phyloP scores from a whole-genome alignment of 2,888 invertebrate species.

The Eristalis tenax region DNA sequence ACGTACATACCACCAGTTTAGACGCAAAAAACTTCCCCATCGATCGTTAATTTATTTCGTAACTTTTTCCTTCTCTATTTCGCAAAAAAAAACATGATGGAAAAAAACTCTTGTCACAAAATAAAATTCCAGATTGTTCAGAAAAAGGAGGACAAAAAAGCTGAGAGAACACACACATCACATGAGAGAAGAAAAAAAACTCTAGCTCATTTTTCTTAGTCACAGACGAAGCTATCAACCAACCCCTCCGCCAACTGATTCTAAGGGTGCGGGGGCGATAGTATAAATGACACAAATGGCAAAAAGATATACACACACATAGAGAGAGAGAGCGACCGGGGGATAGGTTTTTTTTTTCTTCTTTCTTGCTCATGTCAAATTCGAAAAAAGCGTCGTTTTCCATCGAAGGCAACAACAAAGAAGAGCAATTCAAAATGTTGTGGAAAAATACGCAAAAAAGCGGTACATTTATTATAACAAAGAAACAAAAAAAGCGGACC shows the following conservation, averaged over 20 bases:
- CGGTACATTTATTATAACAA: constrained; percentile 7
- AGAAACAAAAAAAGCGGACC: not conserved
- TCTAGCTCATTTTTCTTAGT: constrained; percentile 64
- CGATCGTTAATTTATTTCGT: constrained; percentile 36
- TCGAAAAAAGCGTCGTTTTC: constrained; percentile 46
- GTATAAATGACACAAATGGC: constrained; percentile 41
- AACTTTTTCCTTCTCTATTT: constrained; percentile 25
- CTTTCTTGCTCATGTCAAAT: constrained; percentile 32
- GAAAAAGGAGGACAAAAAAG: constrained; percentile 42
- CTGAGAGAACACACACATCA: constrained; percentile 38
- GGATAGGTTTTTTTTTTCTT: constrained; percentile 14
- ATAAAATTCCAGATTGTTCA: constrained; percentile 53
- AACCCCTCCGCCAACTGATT: constrained; percentile 38
- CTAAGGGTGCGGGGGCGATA: constrained; percentile 28
- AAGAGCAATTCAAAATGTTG: constrained; percentile 60
- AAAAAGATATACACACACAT: constrained; percentile 15
- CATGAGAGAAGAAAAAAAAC: constrained; percentile 40
- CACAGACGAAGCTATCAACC: constrained; percentile 56
- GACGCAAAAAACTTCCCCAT: constrained; percentile 29
- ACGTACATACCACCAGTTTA: not conserved
- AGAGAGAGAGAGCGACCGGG: not conserved
- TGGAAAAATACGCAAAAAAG: constrained; percentile 55
- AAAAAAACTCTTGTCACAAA: constrained; percentile 37
- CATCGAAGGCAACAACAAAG: constrained; percentile 60
- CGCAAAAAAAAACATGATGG: constrained; percentile 17